Percentiles rank a stretch among this genome's conserved stretches.
Evolutionary conservation across 2,113 vertebrate species (phyloP).

Genomic region (Donacobius atricapilla): DNA sequence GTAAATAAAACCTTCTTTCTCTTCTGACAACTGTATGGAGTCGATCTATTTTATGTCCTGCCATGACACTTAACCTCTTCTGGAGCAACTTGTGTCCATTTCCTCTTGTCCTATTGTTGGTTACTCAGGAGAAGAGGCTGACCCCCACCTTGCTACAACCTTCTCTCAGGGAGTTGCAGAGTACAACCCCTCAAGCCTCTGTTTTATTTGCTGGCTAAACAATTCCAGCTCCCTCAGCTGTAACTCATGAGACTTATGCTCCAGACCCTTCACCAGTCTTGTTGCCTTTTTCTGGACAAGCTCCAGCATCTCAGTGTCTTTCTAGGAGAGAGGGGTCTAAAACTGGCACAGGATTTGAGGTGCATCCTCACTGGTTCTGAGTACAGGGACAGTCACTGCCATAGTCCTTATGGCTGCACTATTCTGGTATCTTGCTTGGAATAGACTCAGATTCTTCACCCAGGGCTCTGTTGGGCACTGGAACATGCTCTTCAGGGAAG

Average conservation of each 20-base stretch:
- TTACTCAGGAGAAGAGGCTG: neutral
- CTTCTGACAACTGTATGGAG: no score
- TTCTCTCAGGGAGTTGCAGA: neutral
- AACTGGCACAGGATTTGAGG: neutral
- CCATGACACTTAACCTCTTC: no score
- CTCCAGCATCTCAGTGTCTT: neutral
- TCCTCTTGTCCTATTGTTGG: fast-evolving
- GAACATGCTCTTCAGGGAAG: no score
- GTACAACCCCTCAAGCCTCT: fast-evolving
- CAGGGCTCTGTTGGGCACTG: neutral
- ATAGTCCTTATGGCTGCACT: neutral
- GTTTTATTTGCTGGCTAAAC: neutral
- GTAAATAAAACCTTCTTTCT: no score
- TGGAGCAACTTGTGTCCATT: neutral
- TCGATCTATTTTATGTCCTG: no score
- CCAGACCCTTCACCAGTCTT: neutral
- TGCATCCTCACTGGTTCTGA: neutral
- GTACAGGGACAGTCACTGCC: neutral
- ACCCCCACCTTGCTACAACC: neutral
- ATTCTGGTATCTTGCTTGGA: neutral
- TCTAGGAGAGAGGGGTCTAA: neutral
- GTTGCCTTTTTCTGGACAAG: neutral
- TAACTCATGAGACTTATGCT: neutral
- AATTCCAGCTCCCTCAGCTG: neutral
- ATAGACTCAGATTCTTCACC: neutral